Conservation (phyloP, 2,888 invertebrate genomes). For the Perdita meconis region DNA sequence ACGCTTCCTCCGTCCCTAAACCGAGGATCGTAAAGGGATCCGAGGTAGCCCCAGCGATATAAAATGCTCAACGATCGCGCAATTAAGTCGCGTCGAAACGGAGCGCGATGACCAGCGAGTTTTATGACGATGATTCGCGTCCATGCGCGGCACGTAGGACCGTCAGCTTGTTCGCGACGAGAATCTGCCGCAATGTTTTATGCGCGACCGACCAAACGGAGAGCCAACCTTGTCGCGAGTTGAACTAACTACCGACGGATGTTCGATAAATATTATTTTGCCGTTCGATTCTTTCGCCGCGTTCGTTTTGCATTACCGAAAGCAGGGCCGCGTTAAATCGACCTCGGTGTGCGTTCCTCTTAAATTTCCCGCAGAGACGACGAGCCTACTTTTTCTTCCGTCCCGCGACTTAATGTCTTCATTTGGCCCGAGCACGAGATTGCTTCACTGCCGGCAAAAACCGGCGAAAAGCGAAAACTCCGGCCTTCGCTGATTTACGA, state of each 20-base stretch:
- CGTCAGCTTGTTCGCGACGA: constrained; percentile 34
- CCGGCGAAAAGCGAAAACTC: constrained; percentile 76
- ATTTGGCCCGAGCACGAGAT: constrained; percentile 58
- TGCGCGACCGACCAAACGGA: constrained; percentile 17
- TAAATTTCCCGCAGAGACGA: constrained; percentile 32
- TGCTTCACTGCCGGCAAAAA: constrained; percentile 58
- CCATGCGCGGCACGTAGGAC: constrained; percentile 1
- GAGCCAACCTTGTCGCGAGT: background rate
- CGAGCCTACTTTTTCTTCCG: constrained; percentile 28
- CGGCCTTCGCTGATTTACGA: constrained; percentile 77
- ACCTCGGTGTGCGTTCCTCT: constrained; percentile 1
- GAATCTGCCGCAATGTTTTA: constrained; percentile 30
- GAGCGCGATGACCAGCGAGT: constrained; percentile 54
- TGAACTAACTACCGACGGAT: constrained; percentile 9
- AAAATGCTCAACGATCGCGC: constrained; percentile 53
- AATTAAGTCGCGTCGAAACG: constrained; percentile 74
- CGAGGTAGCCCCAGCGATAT: constrained; percentile 30
- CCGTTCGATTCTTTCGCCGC: no score
- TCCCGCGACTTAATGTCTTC: constrained; percentile 70
- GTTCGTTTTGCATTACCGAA: no score
- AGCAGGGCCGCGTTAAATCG: constrained; percentile 9
- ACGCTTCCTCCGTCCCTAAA: background rate
- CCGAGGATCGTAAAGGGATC: constrained; percentile 35
- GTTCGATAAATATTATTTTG: no score
- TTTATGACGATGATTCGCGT: background rate